phyloP scores from a whole-genome alignment of 2,797 vertebrate genomes.

The Eremophila alpestris region DNA sequence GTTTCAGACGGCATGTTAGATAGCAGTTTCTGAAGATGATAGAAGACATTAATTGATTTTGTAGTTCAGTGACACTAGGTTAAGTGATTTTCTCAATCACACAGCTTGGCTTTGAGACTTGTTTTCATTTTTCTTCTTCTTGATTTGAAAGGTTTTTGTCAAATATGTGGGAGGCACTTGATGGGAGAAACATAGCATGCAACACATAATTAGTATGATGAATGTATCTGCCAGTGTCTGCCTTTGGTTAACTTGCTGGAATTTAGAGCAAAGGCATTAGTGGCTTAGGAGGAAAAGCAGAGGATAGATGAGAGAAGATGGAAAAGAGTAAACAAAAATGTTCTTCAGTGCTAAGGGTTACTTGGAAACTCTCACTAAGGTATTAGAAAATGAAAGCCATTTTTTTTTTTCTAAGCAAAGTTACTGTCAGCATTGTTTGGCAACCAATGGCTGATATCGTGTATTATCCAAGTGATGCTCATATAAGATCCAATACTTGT shows the following conservation, averaged over 20 bases:
- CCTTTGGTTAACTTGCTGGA: background rate
- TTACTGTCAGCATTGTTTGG: background rate
- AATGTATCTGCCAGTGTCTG: background rate
- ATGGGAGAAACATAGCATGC: slow-evolving; percentile 39
- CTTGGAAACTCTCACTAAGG: background rate
- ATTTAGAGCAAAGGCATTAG: background rate
- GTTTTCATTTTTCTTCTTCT: slow-evolving; percentile 51
- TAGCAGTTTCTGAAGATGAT: slow-evolving; percentile 62
- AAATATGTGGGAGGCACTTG: slow-evolving; percentile 55
- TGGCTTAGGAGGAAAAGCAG: background rate
- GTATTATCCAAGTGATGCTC: background rate
- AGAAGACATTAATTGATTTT: slow-evolving; percentile 73
- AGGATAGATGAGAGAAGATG: background rate
- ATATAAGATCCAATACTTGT: background rate
- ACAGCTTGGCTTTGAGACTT: background rate
- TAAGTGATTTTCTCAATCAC: slow-evolving; percentile 72
- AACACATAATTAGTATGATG: slow-evolving; percentile 58
- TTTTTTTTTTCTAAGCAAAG: background rate
- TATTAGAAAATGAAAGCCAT: background rate
- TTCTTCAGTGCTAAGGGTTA: background rate
- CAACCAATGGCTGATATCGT: fast-evolving
- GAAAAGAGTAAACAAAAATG: background rate
- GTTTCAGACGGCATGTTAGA: slow-evolving; percentile 42
- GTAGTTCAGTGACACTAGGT: slow-evolving; percentile 57
- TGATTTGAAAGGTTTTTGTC: slow-evolving; percentile 57